phyloP scores from a whole-genome alignment of 2,888 invertebrate genomes.

The Eupithecia dodoneata region DNA sequence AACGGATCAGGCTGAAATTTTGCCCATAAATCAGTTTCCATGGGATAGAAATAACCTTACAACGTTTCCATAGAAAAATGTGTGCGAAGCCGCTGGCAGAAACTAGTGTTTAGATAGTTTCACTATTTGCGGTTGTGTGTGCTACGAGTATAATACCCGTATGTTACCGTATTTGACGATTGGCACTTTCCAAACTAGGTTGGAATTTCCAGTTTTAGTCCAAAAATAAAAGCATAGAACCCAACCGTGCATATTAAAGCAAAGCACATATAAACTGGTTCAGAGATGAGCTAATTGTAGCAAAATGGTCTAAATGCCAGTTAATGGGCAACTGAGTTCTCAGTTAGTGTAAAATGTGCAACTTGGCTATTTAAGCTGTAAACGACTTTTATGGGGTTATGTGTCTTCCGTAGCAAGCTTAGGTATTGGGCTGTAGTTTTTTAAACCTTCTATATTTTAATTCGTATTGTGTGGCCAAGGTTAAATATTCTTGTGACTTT shows the following conservation, averaged over 20 bases:
- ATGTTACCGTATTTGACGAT: not conserved
- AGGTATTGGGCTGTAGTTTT: slow-evolving; percentile 40
- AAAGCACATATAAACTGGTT: slow-evolving; percentile 34
- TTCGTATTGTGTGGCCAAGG: not conserved
- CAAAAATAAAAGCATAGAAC: slow-evolving; percentile 22
- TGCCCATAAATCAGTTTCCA: no score
- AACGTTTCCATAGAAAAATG: no score
- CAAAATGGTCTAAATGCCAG: slow-evolving; percentile 55
- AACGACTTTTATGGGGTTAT: slow-evolving; percentile 60
- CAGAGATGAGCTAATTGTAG: slow-evolving; percentile 54
- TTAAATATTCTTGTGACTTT: not conserved
- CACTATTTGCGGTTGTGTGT: not conserved
- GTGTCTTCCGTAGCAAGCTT: slow-evolving; percentile 49
- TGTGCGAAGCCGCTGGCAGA: no score
- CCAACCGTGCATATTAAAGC: slow-evolving; percentile 33
- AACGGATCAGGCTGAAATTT: no score
- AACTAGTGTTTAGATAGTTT: not conserved
- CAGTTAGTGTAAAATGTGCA: slow-evolving; percentile 51
- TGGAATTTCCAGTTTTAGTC: slow-evolving; percentile 28
- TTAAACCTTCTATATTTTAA: not conserved
- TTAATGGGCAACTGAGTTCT: slow-evolving; percentile 51
- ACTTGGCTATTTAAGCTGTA: slow-evolving; percentile 60
- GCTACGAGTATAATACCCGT: not conserved
- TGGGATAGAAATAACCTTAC: no score
- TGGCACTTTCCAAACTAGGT: not conserved